phyloP scores from a whole-genome alignment of 1,140 invertebrate species.

The Drosophila setifemur region DNA sequence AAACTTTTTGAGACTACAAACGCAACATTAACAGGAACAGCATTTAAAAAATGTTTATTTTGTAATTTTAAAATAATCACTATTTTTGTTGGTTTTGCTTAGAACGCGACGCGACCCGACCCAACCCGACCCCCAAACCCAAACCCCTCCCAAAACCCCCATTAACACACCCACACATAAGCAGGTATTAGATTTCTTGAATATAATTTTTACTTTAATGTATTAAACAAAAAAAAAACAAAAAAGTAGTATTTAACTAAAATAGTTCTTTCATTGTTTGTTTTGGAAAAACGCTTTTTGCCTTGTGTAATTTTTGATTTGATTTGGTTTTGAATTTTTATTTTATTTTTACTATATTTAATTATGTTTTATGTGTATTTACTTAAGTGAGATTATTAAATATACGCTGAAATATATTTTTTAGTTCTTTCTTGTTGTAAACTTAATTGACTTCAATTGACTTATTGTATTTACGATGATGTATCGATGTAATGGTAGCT shows the following conservation, averaged over 20 bases:
- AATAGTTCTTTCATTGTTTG: slow-evolving; percentile 45
- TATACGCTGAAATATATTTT: slow-evolving; percentile 32
- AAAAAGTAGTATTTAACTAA: slow-evolving; percentile 48
- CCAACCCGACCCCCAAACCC: neutral
- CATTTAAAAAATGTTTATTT: slow-evolving; percentile 80
- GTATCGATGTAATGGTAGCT: slow-evolving; percentile 54
- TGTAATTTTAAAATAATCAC: slow-evolving; percentile 56
- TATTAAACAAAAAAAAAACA: slow-evolving; percentile 25
- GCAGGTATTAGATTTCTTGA: slow-evolving; percentile 62
- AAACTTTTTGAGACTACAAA: slow-evolving; percentile 79
- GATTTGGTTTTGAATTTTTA: slow-evolving; percentile 18
- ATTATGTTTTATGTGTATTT: slow-evolving; percentile 50
- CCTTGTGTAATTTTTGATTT: slow-evolving; percentile 48
- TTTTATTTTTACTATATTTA: slow-evolving; percentile 20
- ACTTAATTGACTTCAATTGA: slow-evolving; percentile 53
- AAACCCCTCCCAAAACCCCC: neutral
- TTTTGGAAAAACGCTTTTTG: slow-evolving; percentile 61
- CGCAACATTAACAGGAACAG: slow-evolving; percentile 80
- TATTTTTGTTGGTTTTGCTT: slow-evolving; percentile 48
- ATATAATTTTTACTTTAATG: slow-evolving; percentile 49
- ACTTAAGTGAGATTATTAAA: slow-evolving; percentile 77
- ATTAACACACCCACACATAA: slow-evolving; percentile 30
- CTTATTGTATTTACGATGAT: slow-evolving; percentile 53
- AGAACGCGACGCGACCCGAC: slow-evolving; percentile 20
- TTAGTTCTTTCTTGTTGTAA: slow-evolving; percentile 72